phyloP scores from a whole-genome alignment of 1,140 invertebrate genomes.

The Heliothis virescens region DNA sequence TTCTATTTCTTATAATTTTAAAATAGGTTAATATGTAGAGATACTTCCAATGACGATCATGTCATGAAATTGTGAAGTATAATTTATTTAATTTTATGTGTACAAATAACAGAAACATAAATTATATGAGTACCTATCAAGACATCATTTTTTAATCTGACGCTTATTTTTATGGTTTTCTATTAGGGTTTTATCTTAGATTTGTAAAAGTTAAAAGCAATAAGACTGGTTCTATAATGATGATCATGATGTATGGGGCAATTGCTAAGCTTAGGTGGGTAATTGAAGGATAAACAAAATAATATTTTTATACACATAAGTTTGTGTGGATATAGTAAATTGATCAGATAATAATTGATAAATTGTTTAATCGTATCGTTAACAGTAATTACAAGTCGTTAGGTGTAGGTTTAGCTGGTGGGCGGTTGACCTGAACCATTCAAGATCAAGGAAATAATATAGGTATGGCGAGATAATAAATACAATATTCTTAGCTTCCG shows the following conservation, averaged over 20 bases:
- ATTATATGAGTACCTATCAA: too few species aligned
- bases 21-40: conserved; percentile 7
- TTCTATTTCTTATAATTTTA: conserved; percentile 21
- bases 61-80: too few species aligned
- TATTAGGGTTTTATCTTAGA: too few species aligned
- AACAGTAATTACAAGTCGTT: conserved; percentile 50
- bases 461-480: conserved; percentile 5
- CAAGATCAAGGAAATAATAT: conserved; percentile 55
- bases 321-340: background rate
- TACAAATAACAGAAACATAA: too few species aligned
- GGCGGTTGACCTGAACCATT: conserved; percentile 48
- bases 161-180: too few species aligned
- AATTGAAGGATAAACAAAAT: background rate
- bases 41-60: background rate
- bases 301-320: background rate
- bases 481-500: background rate
- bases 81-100: too few species aligned
- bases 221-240: too few species aligned
- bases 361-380: conserved; percentile 52
- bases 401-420: conserved; percentile 55
- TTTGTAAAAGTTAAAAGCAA: too few species aligned
- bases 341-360: conserved; percentile 55
- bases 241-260: too few species aligned
- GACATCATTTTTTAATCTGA: too few species aligned
- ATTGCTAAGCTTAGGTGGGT: too few species aligned